phyloP scores from a whole-genome alignment of 2,797 vertebrate species.

The Pygocentrus nattereri region DNA sequence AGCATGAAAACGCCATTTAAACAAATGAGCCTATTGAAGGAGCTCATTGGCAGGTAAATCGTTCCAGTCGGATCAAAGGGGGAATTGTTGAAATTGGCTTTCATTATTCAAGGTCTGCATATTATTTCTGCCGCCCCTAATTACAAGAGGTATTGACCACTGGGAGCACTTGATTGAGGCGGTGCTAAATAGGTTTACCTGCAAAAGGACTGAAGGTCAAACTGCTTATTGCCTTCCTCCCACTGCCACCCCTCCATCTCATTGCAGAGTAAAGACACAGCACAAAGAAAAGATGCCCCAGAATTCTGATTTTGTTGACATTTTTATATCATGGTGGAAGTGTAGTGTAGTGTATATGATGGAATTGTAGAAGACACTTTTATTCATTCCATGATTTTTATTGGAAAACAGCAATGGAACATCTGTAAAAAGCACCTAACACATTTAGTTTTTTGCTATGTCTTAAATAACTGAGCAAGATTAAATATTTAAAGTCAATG shows the following conservation, averaged over 20 bases:
- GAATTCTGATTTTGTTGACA: background rate
- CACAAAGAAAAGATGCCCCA: background rate
- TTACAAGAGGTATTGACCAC: constrained; percentile 57
- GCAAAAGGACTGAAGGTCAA: constrained; percentile 58
- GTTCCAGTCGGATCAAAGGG: constrained; percentile 52
- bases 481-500: too few species aligned
- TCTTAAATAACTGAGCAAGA: too few species aligned
- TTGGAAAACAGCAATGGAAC: background rate
- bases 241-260: background rate
- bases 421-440: background rate
- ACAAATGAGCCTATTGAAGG: constrained; percentile 55
- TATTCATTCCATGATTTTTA: background rate
- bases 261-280: background rate
- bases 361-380: background rate
- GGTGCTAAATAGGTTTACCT: constrained; percentile 57
- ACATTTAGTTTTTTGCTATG: too few species aligned
- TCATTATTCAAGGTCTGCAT: constrained; percentile 59
- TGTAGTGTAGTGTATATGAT: background rate
- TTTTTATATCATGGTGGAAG: background rate
- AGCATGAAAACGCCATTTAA: constrained; percentile 31
- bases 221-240: constrained; percentile 34
- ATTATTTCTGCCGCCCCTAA: constrained; percentile 55
- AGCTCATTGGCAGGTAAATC: constrained; percentile 55
- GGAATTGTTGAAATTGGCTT: constrained; percentile 55
- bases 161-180: constrained; percentile 58